These are phyloP conservation scores for Dusona sp. DNA, from an alignment of 2,888 invertebrate species.

Conservation along the genomic window DNA sequence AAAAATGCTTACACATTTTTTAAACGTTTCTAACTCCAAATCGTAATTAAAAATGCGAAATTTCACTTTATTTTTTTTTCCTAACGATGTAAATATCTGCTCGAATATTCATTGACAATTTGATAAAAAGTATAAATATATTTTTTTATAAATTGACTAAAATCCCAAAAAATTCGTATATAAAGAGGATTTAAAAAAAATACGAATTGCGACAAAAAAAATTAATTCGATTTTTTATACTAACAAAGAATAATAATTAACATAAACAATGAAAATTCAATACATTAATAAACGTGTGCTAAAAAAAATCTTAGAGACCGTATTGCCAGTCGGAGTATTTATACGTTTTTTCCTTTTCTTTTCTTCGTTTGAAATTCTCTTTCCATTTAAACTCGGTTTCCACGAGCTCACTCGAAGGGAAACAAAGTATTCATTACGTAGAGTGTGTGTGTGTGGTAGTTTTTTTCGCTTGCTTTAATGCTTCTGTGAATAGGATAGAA, in stretches of 20 bases:
- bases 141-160: background rate
- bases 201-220: background rate
- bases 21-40: background rate
- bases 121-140: background rate
- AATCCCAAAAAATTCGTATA: background rate
- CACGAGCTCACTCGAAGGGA: slow-evolving; percentile 19
- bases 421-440: slow-evolving; percentile 32
- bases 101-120: too few species aligned
- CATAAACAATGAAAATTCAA: background rate
- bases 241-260: background rate
- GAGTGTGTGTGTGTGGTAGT: slow-evolving; percentile 33
- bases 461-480: slow-evolving; percentile 44
- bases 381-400: background rate
- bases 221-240: background rate
- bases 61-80: too few species aligned
- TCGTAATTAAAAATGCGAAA: too few species aligned
- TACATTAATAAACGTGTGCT: background rate
- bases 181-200: background rate
- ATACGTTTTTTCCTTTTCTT: background rate
- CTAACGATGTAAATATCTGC: too few species aligned
- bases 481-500: slow-evolving; percentile 35
- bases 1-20: background rate
- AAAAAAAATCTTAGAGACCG: background rate
- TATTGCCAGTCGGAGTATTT: background rate
- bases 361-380: slow-evolving; percentile 11